phyloP scores from a whole-genome alignment of 2,888 invertebrate genomes.

The Phasia obesa region DNA sequence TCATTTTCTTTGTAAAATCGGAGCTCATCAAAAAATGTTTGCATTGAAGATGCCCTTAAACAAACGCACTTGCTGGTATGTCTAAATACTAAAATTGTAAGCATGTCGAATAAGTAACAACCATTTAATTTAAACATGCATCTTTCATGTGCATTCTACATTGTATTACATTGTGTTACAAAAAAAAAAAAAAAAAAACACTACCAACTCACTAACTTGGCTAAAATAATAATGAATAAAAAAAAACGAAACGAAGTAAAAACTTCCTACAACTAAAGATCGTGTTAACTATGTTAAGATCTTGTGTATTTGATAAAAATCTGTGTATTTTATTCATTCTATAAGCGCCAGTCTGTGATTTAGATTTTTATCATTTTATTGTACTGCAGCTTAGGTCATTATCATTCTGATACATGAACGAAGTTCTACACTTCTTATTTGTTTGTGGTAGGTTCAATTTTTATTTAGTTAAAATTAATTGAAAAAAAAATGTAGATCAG shows the following conservation, averaged over 20 bases:
- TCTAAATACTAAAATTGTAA: slow-evolving; percentile 36
- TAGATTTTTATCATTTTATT: slow-evolving; percentile 69
- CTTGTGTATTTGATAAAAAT: slow-evolving; percentile 69
- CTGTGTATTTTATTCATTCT: slow-evolving; percentile 60
- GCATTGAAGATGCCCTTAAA: not conserved
- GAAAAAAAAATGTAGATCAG: slow-evolving; percentile 28
- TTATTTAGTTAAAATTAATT: not conserved
- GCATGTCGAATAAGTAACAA: slow-evolving; percentile 59
- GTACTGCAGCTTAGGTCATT: slow-evolving; percentile 55
- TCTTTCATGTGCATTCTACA: slow-evolving; percentile 39
- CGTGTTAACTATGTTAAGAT: slow-evolving; percentile 71
- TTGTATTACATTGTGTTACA: slow-evolving; percentile 4
- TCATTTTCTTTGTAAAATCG: too few relatives aligned
- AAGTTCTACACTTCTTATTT: not conserved
- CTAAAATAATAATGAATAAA: slow-evolving; percentile 19
- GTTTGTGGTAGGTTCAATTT: slow-evolving; percentile 25
- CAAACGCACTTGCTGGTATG: not conserved
- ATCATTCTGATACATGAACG: slow-evolving; percentile 32
- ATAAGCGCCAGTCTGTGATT: slow-evolving; percentile 69
- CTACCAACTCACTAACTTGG: slow-evolving; percentile 17
- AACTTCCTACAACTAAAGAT: slow-evolving; percentile 63
- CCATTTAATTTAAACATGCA: slow-evolving; percentile 68
- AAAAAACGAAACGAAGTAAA: not conserved
- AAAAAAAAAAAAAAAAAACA: not conserved
- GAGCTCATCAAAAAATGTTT: too few relatives aligned